Evolutionary conservation across 2,888 invertebrate genomes (phyloP), one percentile per base, ranked within the genome.

Genomic region (Cosmorhoe ocellata): DNA sequence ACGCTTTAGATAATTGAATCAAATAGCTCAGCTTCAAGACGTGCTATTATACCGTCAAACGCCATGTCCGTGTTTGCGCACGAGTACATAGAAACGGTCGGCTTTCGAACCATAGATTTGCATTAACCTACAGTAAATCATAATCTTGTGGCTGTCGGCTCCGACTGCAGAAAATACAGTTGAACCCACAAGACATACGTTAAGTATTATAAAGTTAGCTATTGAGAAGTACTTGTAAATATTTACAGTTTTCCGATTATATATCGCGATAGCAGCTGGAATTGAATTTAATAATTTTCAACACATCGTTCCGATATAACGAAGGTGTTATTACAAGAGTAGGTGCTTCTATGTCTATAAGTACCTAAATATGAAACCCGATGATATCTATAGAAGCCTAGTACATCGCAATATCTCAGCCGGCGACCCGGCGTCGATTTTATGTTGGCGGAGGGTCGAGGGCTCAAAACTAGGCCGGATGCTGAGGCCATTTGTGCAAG

Each of bases 51-150:
- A 69, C 67, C 68, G 74, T 74, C 71, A 71, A 66, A 59, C 60
- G 51, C 51, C 56, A 56, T 51, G 45, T 56, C 58, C 44, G 51
- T 59, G 48, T 44, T 52, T 58, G 54, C 48, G 61, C 64, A 59
- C 54, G 51, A 61, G 66, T 63, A 65, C 66, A 68, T 69, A 65
- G 67, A 69, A 71, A 66, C 69, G 52, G 64, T 61, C 65, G 68
- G 66, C 72, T 77, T 73, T 78, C 74, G 63, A 77, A 67, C 73
- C 73, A 80, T 79, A 80, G 76, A 80, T 85, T 83, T 82, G 78
- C 81, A 83, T 82, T 79, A 78, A 74, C 75, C 67, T 72, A 66
- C 73, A 81, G 74, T 87, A 84, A 87, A 84, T 87, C 84, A 87
- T 79, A 81, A 75, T 74, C 70, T 68, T 63, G 63, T 60, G 67